phyloP scores from a whole-genome alignment of 2,113 vertebrate genomes.

The Andinoacara biseriatus region DNA sequence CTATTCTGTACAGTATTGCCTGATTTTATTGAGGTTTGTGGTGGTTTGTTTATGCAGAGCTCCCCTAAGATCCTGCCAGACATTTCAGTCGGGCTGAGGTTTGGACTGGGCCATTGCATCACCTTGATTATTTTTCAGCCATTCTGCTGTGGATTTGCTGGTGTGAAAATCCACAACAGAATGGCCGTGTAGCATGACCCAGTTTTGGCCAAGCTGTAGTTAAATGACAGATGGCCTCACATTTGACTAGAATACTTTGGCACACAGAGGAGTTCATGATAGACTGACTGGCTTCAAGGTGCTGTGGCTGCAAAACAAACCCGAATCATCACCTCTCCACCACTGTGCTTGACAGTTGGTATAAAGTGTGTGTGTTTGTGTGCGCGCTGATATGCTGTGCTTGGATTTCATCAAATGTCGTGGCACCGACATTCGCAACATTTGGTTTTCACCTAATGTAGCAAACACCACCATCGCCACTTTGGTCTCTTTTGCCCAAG shows the following conservation, averaged over 20 bases:
- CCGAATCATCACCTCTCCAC: background rate
- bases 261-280: background rate
- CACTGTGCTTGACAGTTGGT: background rate
- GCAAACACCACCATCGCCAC: background rate
- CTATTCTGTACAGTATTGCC: background rate
- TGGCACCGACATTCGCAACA: too few relatives aligned
- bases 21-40: background rate
- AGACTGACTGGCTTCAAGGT: background rate
- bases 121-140: background rate
- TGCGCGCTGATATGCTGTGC: background rate
- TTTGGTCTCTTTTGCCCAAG: background rate
- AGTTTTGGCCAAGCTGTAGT: background rate
- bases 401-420: background rate
- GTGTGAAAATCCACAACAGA: too few relatives aligned
- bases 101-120: background rate
- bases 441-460: background rate
- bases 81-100: background rate
- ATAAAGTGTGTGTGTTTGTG: background rate
- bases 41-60: background rate
- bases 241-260: background rate
- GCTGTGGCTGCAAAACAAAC: background rate
- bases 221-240: background rate
- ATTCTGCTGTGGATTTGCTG: background rate
- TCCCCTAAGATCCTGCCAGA: background rate
- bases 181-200: background rate